Evolutionary conservation across 2,113 vertebrate genomes (phyloP), one percentile per base, ranked within the genome.

Genomic region (Leucoraja erinaceus): DNA sequence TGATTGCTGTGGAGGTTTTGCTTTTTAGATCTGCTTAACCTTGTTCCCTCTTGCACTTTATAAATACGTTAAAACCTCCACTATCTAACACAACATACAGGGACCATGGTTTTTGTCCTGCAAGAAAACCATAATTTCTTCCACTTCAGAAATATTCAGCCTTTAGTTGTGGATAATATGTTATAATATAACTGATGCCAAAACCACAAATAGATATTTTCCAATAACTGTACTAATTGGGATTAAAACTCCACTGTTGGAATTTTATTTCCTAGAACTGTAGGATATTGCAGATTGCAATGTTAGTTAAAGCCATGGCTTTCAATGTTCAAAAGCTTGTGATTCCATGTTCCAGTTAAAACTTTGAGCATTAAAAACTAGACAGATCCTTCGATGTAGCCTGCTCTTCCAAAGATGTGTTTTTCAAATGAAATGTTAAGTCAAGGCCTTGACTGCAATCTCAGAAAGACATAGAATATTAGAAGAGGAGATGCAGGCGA

Each of bases 1-100:
- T 66, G 84, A 66, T 63, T 88, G 61, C 59, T 18, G 28, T 91
- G 90, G 68, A 72, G 90, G 68, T 47, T 61, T 88, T 88, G 90
- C 33, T 72, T 3, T 91, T 47, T 47, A 25, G 90, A 74, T 28
- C 28, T 66, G 59, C 22, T 25, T 63, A 12, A 18, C 14, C 59
- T 7, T 63, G 28, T 88, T 88, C 56, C n/a, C 56, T 86, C 56
- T 14, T 63, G 56, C 16, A 59, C 83, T 31, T 63, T 5, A 66
- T 88, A n/a, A 88, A 88, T 31, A 63, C 83, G 63, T n/a, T 31
- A 56, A 28, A 25, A 88, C 28, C n/a, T 63, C 59, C 5, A 88
- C 59, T 88, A n/a, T 88, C 31, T 63, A 38, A 47, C 31, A 22
- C 18, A 68, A 68, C 31, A 33, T 31, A 33, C n/a, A 18, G 10